These are phyloP conservation scores for Eubucco bourcierii DNA, from an alignment of 2,113 vertebrate genomes.

Conservation along the genomic window DNA sequence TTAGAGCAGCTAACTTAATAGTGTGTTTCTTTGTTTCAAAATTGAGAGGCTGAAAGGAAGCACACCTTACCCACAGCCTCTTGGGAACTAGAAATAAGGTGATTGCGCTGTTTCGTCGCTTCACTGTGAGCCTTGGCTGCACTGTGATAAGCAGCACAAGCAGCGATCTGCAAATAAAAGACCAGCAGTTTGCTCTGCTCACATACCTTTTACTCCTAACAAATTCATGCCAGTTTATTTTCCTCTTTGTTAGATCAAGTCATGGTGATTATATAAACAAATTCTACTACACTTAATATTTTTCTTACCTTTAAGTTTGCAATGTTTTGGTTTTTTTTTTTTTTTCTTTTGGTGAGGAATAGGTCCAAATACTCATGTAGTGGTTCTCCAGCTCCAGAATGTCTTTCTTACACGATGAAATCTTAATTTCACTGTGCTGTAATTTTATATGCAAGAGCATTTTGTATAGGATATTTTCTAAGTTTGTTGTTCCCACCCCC, in stretches of 20 bases:
- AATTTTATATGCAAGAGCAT: neutral
- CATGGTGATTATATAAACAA: neutral
- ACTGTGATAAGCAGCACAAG: neutral
- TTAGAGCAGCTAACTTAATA: neutral
- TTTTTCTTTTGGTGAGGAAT: neutral
- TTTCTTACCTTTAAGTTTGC: neutral
- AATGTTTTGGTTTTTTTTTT: too few species aligned
- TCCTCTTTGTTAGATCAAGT: neutral
- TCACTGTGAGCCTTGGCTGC: neutral
- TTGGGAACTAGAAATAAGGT: neutral
- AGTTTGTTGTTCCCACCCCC: neutral
- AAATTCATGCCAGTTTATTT: neutral
- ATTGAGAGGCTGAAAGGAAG: neutral
- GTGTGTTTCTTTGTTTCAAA: neutral
- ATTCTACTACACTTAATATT: neutral
- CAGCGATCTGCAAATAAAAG: neutral
- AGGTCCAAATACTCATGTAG: neutral
- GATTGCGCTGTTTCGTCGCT: neutral
- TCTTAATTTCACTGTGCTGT: neutral
- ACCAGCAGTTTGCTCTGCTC: neutral
- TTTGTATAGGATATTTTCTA: neutral
- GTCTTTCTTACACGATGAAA: neutral
- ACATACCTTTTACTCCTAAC: neutral
- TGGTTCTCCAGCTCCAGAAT: neutral
- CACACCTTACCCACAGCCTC: neutral